Evolutionary conservation across 2,888 invertebrate species (phyloP).

Genomic region (Sinhomidia bicolor): DNA sequence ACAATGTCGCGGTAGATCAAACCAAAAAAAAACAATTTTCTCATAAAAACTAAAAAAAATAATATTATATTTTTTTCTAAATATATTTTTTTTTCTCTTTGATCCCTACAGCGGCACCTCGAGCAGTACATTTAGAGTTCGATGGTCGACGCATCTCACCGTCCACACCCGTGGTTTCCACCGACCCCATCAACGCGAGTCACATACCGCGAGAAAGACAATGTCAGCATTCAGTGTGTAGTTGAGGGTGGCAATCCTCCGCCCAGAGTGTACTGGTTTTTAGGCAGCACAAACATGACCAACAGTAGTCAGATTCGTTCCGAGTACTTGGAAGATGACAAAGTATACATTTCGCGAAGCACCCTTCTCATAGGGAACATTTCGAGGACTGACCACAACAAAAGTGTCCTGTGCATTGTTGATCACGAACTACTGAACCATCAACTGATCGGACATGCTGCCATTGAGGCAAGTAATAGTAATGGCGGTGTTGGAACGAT

Average conservation of each 20-base stretch:
- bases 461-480: neutral
- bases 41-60: no score
- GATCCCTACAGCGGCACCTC: constrained; percentile 88
- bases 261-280: constrained; percentile 78
- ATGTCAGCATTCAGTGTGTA: constrained; percentile 79
- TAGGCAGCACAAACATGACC: constrained; percentile 78
- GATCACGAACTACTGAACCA: constrained; percentile 85
- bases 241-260: constrained; percentile 79
- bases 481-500: neutral
- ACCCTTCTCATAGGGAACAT: constrained; percentile 88
- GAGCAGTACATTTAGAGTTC: constrained; percentile 92
- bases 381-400: constrained; percentile 92
- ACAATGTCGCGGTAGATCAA: neutral
- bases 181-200: constrained; percentile 73
- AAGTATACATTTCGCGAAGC: constrained; percentile 82
- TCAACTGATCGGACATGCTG: constrained; percentile 8
- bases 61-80: constrained; percentile 5
- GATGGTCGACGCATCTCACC: constrained; percentile 84
- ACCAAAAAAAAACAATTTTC: no score
- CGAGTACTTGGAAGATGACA: constrained; percentile 79
- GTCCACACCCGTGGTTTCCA: constrained; percentile 73
- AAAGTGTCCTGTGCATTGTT: constrained; percentile 91
- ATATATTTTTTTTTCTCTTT: neutral
- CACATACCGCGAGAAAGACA: constrained; percentile 80
- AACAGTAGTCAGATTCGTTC: constrained; percentile 77